Evolutionary conservation across 2,113 vertebrate genomes (phyloP).

Genomic region (Leucosticte australis): DNA sequence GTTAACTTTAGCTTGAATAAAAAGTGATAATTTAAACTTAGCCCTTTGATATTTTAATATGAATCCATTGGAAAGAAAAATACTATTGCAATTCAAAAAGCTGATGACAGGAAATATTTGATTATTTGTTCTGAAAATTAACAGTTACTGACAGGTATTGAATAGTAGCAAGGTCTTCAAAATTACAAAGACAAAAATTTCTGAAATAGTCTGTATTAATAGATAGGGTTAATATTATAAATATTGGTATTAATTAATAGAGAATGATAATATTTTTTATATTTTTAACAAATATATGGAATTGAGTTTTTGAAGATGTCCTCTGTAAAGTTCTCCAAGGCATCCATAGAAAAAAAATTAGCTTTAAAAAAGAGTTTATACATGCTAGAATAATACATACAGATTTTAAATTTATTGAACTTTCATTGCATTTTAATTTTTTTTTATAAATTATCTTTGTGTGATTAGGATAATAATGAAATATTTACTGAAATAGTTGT

Average conservation of each 20-base stretch:
- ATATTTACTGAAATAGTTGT: not conserved
- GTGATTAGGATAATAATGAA: not conserved
- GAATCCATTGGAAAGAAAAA: not conserved
- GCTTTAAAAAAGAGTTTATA: not conserved
- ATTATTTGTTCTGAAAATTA: not conserved
- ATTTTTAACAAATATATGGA: not conserved
- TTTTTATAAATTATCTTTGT: not conserved
- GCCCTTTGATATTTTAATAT: not conserved
- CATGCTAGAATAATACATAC: not conserved
- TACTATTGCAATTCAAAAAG: not conserved
- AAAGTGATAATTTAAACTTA: not conserved
- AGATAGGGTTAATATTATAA: no score
- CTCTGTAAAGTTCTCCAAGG: not conserved
- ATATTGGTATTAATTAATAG: not conserved
- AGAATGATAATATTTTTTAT: not conserved
- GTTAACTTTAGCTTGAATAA: not conserved
- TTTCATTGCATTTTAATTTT: not conserved
- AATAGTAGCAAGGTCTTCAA: not conserved
- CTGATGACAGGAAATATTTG: not conserved
- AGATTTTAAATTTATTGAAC: not conserved
- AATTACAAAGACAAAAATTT: not conserved
- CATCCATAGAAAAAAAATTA: not conserved
- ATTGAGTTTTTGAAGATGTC: not conserved
- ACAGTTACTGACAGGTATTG: not conserved
- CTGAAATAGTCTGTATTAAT: not conserved